phyloP scores from a whole-genome alignment of 2,888 invertebrate species.

The Spodoptera littoralis region DNA sequence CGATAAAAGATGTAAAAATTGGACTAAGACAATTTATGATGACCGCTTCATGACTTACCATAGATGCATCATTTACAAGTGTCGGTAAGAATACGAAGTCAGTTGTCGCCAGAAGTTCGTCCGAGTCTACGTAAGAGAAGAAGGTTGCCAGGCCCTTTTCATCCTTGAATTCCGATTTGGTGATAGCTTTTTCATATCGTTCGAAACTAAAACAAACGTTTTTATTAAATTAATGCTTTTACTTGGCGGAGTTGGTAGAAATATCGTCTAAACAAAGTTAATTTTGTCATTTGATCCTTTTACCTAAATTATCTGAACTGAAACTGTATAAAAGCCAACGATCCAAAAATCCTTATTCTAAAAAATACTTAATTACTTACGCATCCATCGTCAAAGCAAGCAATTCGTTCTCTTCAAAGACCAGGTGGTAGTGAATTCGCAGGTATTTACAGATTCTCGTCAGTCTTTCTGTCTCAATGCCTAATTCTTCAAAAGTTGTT shows the following conservation, averaged over 20 bases:
- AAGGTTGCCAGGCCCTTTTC: constrained; percentile 34
- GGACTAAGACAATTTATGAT: too few relatives aligned
- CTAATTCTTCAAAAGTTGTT: constrained; percentile 37
- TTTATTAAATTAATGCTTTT: background rate
- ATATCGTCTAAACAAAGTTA: background rate
- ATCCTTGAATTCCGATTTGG: constrained; percentile 31
- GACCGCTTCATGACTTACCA: constrained; percentile 25
- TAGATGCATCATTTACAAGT: constrained; percentile 17
- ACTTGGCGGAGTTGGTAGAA: background rate
- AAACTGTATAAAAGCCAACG: too few relatives aligned
- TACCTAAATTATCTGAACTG: too few relatives aligned
- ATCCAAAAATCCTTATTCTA: too few relatives aligned
- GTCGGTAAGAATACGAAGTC: constrained; percentile 40
- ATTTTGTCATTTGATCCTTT: too few relatives aligned
- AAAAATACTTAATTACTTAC: constrained; percentile 17
- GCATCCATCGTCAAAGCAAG: constrained; percentile 25
- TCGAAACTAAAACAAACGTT: constrained; percentile 20
- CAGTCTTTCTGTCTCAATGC: constrained; percentile 20
- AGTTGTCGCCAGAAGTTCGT: constrained; percentile 43
- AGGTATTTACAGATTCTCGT: constrained; percentile 13
- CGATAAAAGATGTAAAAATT: too few relatives aligned
- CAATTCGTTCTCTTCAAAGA: constrained; percentile 21
- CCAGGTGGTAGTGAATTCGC: constrained; percentile 22
- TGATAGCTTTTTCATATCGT: constrained; percentile 25
- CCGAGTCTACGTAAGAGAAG: constrained; percentile 27